Conservation (phyloP, 2,888 invertebrate genomes). For the Muschampia plurimacula region DNA sequence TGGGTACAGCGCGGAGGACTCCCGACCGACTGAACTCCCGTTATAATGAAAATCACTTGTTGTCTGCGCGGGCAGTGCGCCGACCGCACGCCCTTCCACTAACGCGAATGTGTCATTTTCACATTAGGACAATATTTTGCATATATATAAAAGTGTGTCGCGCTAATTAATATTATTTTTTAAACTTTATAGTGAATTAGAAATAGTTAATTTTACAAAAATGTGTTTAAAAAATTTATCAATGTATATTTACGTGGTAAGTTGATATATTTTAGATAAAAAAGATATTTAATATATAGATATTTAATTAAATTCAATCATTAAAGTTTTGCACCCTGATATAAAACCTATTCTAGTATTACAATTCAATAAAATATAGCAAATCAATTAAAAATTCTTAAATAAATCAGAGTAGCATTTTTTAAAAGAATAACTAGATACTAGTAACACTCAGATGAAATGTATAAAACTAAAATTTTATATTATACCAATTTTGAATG, state of each 20-base stretch:
- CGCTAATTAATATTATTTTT: slow-evolving; percentile 49
- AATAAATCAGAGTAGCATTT: no score
- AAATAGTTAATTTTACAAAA: slow-evolving; percentile 57
- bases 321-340: no score
- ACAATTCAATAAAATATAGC: no score
- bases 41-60: slow-evolving; percentile 81
- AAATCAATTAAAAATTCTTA: no score
- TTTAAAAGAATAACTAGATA: no score
- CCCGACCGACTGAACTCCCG: slow-evolving; percentile 82
- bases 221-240: slow-evolving; percentile 73
- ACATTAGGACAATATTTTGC: slow-evolving; percentile 73
- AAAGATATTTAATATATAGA: not conserved
- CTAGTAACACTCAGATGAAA: no score
- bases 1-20: slow-evolving; percentile 60
- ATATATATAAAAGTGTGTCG: slow-evolving; percentile 70
- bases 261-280: slow-evolving; percentile 43
- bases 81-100: slow-evolving; percentile 81
- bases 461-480: no score
- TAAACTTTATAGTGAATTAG: slow-evolving; percentile 58
- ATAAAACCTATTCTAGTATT: no score
- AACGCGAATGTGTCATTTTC: slow-evolving; percentile 80
- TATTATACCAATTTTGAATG: no score
- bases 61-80: slow-evolving; percentile 82
- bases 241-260: slow-evolving; percentile 72
- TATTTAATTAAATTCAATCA: no score